A percentile compares a stretch with the other conserved stretches of the same genome.
Conservation (phyloP, 2,113 vertebrate species). For the Oreochromis niloticus region DNA sequence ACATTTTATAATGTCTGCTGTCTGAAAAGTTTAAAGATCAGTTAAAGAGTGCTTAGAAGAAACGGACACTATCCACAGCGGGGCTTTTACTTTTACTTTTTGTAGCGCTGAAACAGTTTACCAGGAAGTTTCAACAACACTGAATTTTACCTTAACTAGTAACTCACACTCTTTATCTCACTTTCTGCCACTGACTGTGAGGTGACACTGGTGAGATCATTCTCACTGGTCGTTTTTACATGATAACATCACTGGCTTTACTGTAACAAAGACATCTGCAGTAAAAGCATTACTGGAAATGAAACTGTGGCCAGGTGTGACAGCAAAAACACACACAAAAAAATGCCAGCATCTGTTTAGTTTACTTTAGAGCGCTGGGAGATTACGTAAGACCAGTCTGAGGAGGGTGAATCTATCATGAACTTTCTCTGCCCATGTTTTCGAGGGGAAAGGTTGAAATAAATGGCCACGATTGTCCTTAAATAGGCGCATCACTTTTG, state of each 20-base stretch:
- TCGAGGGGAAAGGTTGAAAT: background rate
- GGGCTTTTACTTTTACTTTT: background rate
- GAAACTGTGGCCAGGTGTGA: background rate
- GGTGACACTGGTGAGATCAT: background rate
- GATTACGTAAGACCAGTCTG: background rate
- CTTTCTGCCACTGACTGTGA: slow-evolving; percentile 3
- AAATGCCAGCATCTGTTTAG: background rate
- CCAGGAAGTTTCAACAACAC: background rate
- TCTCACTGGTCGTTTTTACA: background rate
- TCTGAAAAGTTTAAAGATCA: background rate
- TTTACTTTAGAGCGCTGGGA: background rate
- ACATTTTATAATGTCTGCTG: background rate
- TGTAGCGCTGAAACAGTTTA: background rate
- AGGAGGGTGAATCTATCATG: background rate
- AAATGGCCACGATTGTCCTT: background rate
- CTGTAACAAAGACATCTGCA: background rate
- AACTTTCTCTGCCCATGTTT: background rate
- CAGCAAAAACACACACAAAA: background rate
- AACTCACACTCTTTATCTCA: background rate
- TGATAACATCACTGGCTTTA: slow-evolving; percentile 1
- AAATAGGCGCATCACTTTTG: background rate
- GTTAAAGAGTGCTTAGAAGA: background rate
- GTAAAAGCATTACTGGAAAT: background rate
- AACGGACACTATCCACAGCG: background rate
- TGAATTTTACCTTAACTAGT: background rate